Percentiles rank a stretch among this genome's conserved stretches.
Evolutionary conservation across 1,140 invertebrate genomes (phyloP).

Genomic region (Pseudomyrmex gracilis): DNA sequence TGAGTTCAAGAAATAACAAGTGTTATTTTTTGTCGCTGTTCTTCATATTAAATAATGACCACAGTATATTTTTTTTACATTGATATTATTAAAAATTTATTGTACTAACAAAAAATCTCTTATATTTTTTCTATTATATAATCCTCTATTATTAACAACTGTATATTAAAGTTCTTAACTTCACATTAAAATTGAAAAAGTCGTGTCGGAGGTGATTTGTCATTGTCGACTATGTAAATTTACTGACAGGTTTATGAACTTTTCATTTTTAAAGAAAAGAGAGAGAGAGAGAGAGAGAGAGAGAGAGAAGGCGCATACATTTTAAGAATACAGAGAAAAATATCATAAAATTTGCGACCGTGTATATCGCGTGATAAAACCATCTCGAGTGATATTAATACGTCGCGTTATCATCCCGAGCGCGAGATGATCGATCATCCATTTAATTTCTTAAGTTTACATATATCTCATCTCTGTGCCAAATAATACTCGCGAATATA

Average conservation of each 20-base stretch:
- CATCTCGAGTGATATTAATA: slow-evolving; percentile 37
- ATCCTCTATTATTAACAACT: too few relatives aligned
- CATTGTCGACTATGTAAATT: slow-evolving; percentile 15
- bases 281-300: too few relatives aligned
- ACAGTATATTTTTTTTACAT: not conserved
- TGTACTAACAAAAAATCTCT: not conserved
- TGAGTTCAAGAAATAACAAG: not conserved
- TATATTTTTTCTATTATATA: too few relatives aligned
- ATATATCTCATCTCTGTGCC: slow-evolving; percentile 4
- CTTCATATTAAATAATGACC: not conserved
- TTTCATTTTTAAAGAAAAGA: slow-evolving; percentile 16
- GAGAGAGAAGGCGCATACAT: too few relatives aligned
- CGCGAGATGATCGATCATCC: slow-evolving; percentile 36
- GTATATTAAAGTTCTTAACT: not conserved
- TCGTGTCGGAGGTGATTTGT: not conserved
- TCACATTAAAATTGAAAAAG: slow-evolving; percentile 1
- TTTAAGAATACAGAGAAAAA: not conserved
- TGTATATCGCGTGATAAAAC: slow-evolving; percentile 33
- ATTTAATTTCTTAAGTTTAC: slow-evolving; percentile 50
- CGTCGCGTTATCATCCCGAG: slow-evolving; percentile 14
- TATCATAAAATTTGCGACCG: not conserved
- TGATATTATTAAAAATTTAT: not conserved
- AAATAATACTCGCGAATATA: slow-evolving; percentile 39
- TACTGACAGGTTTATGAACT: slow-evolving; percentile 30
- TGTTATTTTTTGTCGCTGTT: not conserved